Base-by-base conservation (phyloP, 1,140 invertebrate species). In the Orchesella cincta region DNA sequence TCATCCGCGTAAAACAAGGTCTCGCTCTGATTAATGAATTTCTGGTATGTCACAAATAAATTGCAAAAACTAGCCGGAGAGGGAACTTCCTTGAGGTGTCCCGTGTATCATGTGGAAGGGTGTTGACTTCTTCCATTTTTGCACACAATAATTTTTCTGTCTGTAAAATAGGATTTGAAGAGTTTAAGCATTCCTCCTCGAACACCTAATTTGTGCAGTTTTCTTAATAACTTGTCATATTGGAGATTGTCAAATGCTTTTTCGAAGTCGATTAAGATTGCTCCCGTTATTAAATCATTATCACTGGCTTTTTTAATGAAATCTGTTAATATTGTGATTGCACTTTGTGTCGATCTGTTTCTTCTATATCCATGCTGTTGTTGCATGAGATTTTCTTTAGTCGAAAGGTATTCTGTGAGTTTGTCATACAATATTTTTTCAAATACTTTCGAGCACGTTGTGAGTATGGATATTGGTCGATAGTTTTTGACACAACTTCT, bases 331-430 rank as follows among this genome's bases (percentile, higher is more conserved):
- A 73, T 8, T 2, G 39, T 36, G 1, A 73, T 29, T 28, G 71
- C 71, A 51, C 71, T 73, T 46, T 73, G 34, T 2, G 71, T 73
- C 1, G 71, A 73, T 14, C 71, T 35, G 16, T 73, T 26, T 29
- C 1, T 12, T 73, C 71, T 73, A 35, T 73, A 73, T 3, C 35
- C 71, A 46, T 73, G 71, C 26, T 73, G 71, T 39, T 73, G 14
- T 12, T 29, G 2, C n/a, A 67, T 67, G 2, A 67, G 29, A 12
- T 12, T 8, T 26, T 67, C 33, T 8, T 67, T 67, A 18, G 2
- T 31, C 31, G 29, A 26, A 31, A 67, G 33, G n/a, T 31, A 31
- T 29, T 5, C 14, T 12, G 14, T 8, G 26, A 67, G n/a, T 14
- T 16, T 33, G 14, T 33, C 31, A 31, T 29, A 67, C 62, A 67